A percentile compares a stretch with the other conserved stretches of the same genome.
Evolutionary conservation across 2,888 invertebrate genomes (phyloP).

Genomic region (Drosophila cyrtoloma): DNA sequence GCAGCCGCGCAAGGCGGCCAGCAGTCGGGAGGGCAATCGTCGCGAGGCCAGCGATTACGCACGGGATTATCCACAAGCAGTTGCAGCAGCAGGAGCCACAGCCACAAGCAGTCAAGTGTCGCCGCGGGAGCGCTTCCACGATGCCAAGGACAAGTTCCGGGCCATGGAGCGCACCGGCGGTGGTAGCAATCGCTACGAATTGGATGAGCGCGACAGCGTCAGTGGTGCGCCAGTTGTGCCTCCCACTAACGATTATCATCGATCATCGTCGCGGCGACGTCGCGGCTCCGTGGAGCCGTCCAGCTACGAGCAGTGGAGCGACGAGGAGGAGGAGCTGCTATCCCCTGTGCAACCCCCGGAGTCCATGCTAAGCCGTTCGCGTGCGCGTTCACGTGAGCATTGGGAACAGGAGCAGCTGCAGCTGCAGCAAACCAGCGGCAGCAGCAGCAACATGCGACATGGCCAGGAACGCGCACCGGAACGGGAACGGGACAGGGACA

Average conservation of each 20-base stretch:
- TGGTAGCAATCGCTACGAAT: slow-evolving; percentile 83
- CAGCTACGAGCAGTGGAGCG: slow-evolving; percentile 83
- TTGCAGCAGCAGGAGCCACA: background rate
- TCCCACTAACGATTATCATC: slow-evolving; percentile 30
- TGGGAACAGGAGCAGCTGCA: slow-evolving; percentile 55
- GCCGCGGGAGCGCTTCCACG: slow-evolving; percentile 92
- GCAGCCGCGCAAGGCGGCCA: slow-evolving; percentile 30
- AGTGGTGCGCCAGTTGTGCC: slow-evolving; percentile 14
- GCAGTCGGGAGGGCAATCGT: slow-evolving; percentile 33
- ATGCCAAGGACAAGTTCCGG: slow-evolving; percentile 94
- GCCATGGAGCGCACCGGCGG: slow-evolving; percentile 87
- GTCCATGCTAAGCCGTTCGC: slow-evolving; percentile 58
- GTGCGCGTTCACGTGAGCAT: slow-evolving; percentile 71
- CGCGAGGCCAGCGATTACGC: slow-evolving; percentile 26
- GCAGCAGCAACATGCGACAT: slow-evolving; percentile 37
- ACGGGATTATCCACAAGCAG: slow-evolving; percentile 1
- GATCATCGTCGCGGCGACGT: slow-evolving; percentile 68
- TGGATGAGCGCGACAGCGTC: slow-evolving; percentile 86
- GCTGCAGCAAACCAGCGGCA: slow-evolving; percentile 26
- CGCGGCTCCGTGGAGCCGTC: slow-evolving; percentile 75
- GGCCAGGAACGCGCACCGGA: slow-evolving; percentile 40
- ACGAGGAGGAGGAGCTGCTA: slow-evolving; percentile 73
- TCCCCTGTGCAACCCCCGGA: slow-evolving; percentile 15
- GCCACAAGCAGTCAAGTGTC: slow-evolving; percentile 83
- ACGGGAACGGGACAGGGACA: slow-evolving; percentile 42